Evolutionary conservation across 1,140 invertebrate species (phyloP), one percentile per base, ranked within the genome.

Genomic region (Littorina saxatilis): DNA sequence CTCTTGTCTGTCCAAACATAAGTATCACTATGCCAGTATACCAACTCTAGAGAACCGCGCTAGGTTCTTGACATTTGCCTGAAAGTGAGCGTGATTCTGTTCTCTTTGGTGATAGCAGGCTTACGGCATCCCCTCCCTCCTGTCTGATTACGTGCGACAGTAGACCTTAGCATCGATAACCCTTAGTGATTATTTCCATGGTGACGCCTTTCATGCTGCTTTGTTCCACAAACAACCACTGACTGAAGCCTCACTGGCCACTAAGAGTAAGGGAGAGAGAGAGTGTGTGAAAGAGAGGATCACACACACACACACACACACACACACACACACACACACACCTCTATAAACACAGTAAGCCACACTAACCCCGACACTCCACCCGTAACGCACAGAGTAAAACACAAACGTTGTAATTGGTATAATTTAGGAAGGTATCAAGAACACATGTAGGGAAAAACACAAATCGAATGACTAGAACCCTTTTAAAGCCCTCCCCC

Each of bases 81-180:
- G n/a, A n/a, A n/a, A n/a, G n/a, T n/a, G n/a, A n/a, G n/a, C n/a
- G n/a, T n/a, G n/a, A n/a, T n/a, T n/a, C n/a, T n/a, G n/a, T n/a
- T n/a, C n/a, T n/a, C n/a, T n/a, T n/a, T 29, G 58, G 58, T 23
- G 58, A 23, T 7, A 9, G 27, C 58, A 29, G n/a, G 23, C 58
- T 61, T 23, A 23, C 23, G 7, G 58, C 58, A 61, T 29, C 58
- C n/a, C 27, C 9, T 61, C 23, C 4, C 23, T 9, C 23, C 58
- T 9, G 20, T 61, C 7, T 61, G 58, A 61, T 61, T 61, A 29
- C 58, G 58, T 29, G 58, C 58, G 58, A 61, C 7, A 61, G 23
- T 61, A 47, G 43, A 17, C 43, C 43, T 47, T 47, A n/a, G 58
- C 58, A 61, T 61, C 58, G 58, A 61, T 61, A 61, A 23, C 58